A percentile compares a stretch with the other conserved stretches of the same genome.
phyloP scores from a whole-genome alignment of 2,113 vertebrate genomes.

The Axis porcinus region DNA sequence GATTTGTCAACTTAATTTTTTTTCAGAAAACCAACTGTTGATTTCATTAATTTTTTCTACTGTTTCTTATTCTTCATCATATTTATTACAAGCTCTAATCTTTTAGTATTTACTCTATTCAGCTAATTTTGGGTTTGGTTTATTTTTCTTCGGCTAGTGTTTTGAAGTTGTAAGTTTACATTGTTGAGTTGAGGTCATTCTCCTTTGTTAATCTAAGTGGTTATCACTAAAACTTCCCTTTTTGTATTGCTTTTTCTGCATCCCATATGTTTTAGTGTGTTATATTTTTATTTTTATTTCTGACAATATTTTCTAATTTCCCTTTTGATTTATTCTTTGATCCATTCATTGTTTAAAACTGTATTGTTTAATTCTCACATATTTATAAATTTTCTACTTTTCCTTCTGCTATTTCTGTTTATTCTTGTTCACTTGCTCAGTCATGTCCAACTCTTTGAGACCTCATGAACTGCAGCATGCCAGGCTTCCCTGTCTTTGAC shows the following conservation, averaged over 20 bases:
- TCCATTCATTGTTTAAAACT: not conserved
- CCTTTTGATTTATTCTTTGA: not conserved
- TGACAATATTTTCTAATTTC: not conserved
- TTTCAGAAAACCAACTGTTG: not conserved
- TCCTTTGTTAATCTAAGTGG: not conserved
- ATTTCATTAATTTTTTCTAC: not conserved
- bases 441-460: not conserved
- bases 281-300: not conserved
- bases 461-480: not conserved
- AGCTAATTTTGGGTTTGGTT: not conserved
- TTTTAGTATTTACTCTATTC: not conserved
- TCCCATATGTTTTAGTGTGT: not conserved
- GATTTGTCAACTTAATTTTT: not conserved
- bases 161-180: not conserved
- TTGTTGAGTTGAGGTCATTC: not conserved
- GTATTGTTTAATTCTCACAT: not conserved
- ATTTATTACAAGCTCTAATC: not conserved
- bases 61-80: not conserved
- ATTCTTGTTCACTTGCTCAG: not conserved
- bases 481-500: not conserved
- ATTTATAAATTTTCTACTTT: not conserved
- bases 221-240: not conserved
- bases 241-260: not conserved
- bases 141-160: not conserved
- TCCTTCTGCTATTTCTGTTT: not conserved